Evolutionary conservation across 2,113 vertebrate species (phyloP).

Genomic region (Diadophis punctatus): DNA sequence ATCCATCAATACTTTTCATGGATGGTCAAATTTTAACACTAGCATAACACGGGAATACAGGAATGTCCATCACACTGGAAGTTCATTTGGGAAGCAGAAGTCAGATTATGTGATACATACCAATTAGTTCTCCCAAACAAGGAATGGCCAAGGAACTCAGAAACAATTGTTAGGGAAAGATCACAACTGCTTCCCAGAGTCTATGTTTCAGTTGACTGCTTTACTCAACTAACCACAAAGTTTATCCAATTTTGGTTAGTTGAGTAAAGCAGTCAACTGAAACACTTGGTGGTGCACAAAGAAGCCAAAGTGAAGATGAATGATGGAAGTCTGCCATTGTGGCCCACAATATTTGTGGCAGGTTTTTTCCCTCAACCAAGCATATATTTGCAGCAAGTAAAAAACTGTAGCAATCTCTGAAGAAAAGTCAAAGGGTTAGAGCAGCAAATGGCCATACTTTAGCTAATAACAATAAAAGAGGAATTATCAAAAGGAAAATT

Average conservation of each 20-base stretch:
- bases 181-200: background rate
- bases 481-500: background rate
- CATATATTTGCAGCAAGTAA: background rate
- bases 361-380: background rate
- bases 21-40: background rate
- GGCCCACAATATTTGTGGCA: background rate
- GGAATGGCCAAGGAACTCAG: background rate
- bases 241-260: background rate
- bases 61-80: background rate
- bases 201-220: background rate
- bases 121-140: background rate
- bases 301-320: background rate
- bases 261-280: no score
- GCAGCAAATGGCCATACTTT: background rate
- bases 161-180: background rate
- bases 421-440: background rate
- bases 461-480: background rate
- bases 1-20: background rate
- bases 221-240: background rate
- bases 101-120: background rate
- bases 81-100: background rate
- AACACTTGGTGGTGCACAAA: background rate
- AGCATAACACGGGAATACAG: background rate
- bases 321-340: background rate
- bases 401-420: background rate